These are phyloP conservation scores for Subanguina moxae DNA, from an alignment of 1,140 invertebrate genomes.

Conservation along the genomic window DNA sequence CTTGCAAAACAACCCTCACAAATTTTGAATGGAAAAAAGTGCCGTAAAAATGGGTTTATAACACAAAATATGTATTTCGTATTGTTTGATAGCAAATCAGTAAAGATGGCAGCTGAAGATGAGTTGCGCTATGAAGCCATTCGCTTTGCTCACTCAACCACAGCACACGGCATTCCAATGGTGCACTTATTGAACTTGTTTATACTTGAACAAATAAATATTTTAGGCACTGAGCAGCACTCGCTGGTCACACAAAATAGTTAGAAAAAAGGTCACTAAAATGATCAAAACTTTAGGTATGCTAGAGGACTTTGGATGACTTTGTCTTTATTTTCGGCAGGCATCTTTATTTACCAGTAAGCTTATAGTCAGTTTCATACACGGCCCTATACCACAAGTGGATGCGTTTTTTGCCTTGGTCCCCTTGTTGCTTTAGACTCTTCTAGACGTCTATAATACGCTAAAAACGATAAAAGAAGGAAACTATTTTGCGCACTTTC, in stretches of 20 bases:
- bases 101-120: constrained; percentile 30
- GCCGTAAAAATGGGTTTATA: too few relatives aligned
- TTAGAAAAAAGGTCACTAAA: background rate
- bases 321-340: constrained; percentile 29
- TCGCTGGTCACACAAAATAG: constrained; percentile 11
- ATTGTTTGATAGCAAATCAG: constrained; percentile 27
- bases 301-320: constrained; percentile 35
- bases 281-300: constrained; percentile 24
- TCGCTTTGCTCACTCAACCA: constrained; percentile 43
- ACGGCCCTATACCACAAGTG: too few relatives aligned
- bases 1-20: too few relatives aligned
- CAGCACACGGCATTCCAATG: constrained; percentile 49
- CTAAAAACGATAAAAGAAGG: too few relatives aligned
- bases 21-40: too few relatives aligned
- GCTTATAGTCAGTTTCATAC: background rate
- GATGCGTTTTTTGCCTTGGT: too few relatives aligned
- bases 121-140: constrained; percentile 43
- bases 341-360: constrained; percentile 9
- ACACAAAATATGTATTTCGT: too few relatives aligned
- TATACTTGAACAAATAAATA: too few relatives aligned
- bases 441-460: too few relatives aligned
- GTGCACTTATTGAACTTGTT: background rate
- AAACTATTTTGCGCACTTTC: too few relatives aligned
- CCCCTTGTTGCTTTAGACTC: too few relatives aligned
- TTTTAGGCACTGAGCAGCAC: too few relatives aligned